Evolutionary conservation across 2,888 invertebrate species (phyloP).

Genomic region (Lymantria monacha): DNA sequence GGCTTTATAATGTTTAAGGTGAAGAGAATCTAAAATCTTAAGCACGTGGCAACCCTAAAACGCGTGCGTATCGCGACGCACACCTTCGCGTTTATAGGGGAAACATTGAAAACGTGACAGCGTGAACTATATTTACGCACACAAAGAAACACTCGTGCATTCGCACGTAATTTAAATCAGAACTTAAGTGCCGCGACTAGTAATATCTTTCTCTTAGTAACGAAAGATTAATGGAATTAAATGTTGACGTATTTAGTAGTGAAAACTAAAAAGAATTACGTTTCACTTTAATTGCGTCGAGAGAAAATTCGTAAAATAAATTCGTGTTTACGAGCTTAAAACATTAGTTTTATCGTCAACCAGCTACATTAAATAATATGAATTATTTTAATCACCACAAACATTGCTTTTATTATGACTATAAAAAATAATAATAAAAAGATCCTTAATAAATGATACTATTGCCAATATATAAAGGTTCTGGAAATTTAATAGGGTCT

Average conservation of each 20-base stretch:
- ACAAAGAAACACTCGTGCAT: conserved; percentile 22
- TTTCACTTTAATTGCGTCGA: conserved; percentile 18
- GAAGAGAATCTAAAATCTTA: no score
- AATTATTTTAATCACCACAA: no score
- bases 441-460: not conserved
- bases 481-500: no score
- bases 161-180: conserved; percentile 14
- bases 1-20: no score
- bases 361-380: no score
- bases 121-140: conserved; percentile 43
- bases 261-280: conserved; percentile 9
- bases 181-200: conserved; percentile 24
- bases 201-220: conserved; percentile 33
- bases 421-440: no score
- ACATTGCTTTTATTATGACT: no score
- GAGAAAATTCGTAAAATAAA: conserved; percentile 21
- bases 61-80: conserved; percentile 23
- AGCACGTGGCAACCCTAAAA: no score
- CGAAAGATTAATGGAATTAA: conserved; percentile 26
- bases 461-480: no score
- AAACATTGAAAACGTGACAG: conserved; percentile 42
- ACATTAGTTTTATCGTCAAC: not conserved
- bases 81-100: conserved; percentile 35
- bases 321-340: conserved; percentile 10
- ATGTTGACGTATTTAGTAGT: conserved; percentile 15